phyloP scores from a whole-genome alignment of 37 sponge, comb jelly and placozoan species.

The Diacarnus erythraeanus region DNA sequence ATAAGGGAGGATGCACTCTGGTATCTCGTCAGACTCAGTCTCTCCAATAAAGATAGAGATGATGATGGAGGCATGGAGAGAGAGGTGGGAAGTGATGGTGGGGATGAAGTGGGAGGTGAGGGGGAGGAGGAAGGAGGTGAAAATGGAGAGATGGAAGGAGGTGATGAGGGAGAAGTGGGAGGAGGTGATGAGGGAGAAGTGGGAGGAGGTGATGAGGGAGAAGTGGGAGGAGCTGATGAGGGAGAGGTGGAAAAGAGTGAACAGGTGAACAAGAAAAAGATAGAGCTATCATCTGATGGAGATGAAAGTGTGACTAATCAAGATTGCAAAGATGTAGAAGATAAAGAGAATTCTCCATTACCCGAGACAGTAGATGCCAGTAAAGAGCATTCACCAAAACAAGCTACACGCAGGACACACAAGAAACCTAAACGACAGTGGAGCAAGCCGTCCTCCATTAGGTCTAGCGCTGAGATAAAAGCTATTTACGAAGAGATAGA shows the following conservation, averaged over 20 bases:
- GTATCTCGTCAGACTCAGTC: conserved; percentile 33
- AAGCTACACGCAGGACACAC: neutral
- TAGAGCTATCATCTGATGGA: neutral
- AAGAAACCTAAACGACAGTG: neutral
- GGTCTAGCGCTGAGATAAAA: neutral
- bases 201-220: neutral
- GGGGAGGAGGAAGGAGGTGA: neutral
- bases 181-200: neutral
- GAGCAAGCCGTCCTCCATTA: neutral
- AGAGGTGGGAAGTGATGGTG: neutral
- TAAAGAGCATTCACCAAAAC: neutral
- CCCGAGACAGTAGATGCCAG: neutral
- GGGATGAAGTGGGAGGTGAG: conserved; percentile 1
- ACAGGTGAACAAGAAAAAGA: neutral
- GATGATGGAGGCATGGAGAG: neutral
- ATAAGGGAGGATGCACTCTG: conserved; percentile 40
- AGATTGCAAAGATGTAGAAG: neutral
- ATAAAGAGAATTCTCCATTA: neutral
- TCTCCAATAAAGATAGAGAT: neutral
- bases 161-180: neutral
- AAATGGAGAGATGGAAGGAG: neutral
- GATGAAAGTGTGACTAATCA: neutral
- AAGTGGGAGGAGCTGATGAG: neutral
- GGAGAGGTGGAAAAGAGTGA: conserved; percentile 1
- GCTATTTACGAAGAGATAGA: neutral